Percentiles rank a stretch among this genome's conserved stretches.
These are phyloP conservation scores for Apis cerana DNA, from an alignment of 1,140 invertebrate species.

Conservation along the genomic window DNA sequence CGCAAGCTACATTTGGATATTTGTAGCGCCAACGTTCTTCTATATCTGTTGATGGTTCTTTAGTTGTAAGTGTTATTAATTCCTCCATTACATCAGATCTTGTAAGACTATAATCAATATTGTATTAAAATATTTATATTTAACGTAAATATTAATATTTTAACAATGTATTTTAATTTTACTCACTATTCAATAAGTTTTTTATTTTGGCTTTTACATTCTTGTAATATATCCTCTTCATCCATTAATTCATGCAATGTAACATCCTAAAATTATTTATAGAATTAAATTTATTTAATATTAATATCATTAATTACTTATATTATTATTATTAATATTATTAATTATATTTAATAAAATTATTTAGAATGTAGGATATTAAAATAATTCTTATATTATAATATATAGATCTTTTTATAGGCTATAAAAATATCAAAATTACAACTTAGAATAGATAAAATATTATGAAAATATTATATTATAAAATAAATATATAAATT, in stretches of 20 bases:
- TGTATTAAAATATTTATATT: slow-evolving; percentile 18
- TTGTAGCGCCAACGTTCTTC: slow-evolving; percentile 92
- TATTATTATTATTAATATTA: not conserved
- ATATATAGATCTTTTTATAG: not conserved
- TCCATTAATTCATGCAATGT: slow-evolving; percentile 94
- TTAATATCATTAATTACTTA: too few species aligned
- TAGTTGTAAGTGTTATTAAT: slow-evolving; percentile 92
- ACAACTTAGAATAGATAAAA: not conserved
- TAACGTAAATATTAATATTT: too few species aligned
- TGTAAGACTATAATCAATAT: slow-evolving; percentile 87
- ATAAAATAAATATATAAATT: not conserved
- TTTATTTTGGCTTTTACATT: slow-evolving; percentile 96
- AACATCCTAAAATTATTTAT: slow-evolving; percentile 87
- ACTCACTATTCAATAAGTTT: slow-evolving; percentile 96
- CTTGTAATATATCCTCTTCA: slow-evolving; percentile 96
- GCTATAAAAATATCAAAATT: not conserved
- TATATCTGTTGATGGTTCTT: slow-evolving; percentile 89
- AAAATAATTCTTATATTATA: too few species aligned
- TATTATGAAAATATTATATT: not conserved
- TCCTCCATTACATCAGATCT: slow-evolving; percentile 91
- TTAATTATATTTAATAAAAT: not conserved
- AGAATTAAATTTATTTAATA: slow-evolving; percentile 12
- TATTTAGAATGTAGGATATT: not conserved
- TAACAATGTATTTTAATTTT: not conserved
- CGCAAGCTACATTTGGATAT: slow-evolving; percentile 96